Conservation (phyloP, 2,888 invertebrate genomes). For the Neoascia interrupta region DNA sequence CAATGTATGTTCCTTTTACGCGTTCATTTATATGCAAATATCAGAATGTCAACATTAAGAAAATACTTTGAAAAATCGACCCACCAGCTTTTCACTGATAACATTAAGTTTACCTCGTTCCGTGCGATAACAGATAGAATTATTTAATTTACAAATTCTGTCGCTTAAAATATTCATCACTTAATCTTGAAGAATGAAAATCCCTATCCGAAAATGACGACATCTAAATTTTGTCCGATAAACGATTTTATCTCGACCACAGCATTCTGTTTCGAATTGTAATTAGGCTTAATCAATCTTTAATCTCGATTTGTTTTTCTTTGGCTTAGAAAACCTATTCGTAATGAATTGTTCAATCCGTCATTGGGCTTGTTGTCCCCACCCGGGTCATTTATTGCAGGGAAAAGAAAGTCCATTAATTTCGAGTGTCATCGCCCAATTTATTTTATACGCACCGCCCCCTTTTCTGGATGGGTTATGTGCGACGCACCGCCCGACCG, state of each 20-base stretch:
- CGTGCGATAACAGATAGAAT: too few relatives aligned
- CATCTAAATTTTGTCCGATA: too few relatives aligned
- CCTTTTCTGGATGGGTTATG: conserved; percentile 5
- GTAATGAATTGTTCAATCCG: conserved; percentile 32
- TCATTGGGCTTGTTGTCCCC: conserved; percentile 17
- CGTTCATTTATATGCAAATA: too few relatives aligned
- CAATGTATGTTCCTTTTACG: too few relatives aligned
- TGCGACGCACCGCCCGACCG: not conserved
- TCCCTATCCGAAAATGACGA: too few relatives aligned
- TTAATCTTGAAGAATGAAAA: too few relatives aligned
- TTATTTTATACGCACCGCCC: conserved; percentile 23
- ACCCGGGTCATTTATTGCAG: not conserved
- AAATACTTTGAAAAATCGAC: too few relatives aligned
- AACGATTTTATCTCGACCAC: not conserved
- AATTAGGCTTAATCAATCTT: conserved; percentile 32
- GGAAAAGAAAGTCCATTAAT: conserved; percentile 49
- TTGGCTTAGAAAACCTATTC: conserved; percentile 30
- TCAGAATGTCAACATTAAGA: too few relatives aligned
- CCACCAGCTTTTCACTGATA: too few relatives aligned
- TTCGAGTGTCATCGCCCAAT: conserved; percentile 43
- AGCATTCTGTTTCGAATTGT: not conserved
- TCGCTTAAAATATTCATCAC: too few relatives aligned
- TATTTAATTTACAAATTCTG: too few relatives aligned
- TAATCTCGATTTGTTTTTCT: not conserved
- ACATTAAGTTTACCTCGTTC: too few relatives aligned